A percentile compares a stretch with the other conserved stretches of the same genome.
These are phyloP conservation scores for Petaurus breviceps DNA, from an alignment of 2,113 vertebrate species.

Conservation along the genomic window DNA sequence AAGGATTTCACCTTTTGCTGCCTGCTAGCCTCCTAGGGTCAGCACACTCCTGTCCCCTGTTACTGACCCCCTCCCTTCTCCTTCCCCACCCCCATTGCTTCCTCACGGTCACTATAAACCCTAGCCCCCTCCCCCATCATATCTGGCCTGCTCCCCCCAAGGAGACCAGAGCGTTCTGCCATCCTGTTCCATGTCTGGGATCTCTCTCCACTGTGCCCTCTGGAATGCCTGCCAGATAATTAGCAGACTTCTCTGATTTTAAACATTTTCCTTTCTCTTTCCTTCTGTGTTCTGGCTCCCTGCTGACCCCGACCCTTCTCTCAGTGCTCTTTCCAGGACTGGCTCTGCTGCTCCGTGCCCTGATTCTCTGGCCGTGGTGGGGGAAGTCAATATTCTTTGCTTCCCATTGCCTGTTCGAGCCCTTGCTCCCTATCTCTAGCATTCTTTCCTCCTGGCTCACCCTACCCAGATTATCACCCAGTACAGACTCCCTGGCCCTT, in stretches of 20 bases:
- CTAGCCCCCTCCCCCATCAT: not conserved
- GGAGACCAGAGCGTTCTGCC: no score
- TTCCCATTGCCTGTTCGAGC: not conserved
- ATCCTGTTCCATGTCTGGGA: no score
- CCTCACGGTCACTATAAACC: not conserved
- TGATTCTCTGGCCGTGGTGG: not conserved
- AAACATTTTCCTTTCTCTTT: not conserved
- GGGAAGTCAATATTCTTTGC: not conserved
- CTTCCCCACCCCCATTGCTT: not conserved
- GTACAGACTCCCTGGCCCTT: not conserved
- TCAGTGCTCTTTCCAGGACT: not conserved
- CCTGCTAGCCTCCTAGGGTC: not conserved
- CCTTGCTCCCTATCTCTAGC: not conserved
- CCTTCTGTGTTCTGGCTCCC: not conserved
- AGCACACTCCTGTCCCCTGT: not conserved
- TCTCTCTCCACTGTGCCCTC: not conserved
- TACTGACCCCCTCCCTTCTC: not conserved
- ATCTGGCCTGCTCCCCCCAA: not conserved
- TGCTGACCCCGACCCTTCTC: not conserved
- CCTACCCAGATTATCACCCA: not conserved
- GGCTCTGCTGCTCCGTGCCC: not conserved
- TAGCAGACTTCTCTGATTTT: not conserved
- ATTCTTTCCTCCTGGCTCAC: not conserved
- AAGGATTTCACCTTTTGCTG: not conserved
- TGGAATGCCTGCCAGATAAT: not conserved